Evolutionary conservation across 2,888 invertebrate genomes (phyloP), one percentile per base, ranked within the genome.

Genomic region (Smittia aterrima): DNA sequence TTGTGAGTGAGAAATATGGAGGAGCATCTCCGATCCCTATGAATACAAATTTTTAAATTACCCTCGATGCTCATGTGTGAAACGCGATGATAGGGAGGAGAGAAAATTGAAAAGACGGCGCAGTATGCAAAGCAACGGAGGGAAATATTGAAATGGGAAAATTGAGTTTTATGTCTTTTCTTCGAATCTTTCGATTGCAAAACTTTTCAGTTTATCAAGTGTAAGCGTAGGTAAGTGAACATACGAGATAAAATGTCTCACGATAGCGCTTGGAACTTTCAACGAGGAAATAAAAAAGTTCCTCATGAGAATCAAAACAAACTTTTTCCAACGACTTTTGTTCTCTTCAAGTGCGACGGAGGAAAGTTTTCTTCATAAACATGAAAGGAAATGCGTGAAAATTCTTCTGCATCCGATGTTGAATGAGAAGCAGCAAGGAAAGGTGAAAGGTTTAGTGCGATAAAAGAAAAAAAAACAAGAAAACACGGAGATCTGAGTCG

Each of bases 41-140:
- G 70, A 70, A 70, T 70, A 70, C 70, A 70, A 70, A 70, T 70
- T 70, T 70, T 70, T 54, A 70, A 54, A 70, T 70, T 70, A 70
- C 32, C n/a, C 41, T 32, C 18, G 18, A 70, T 20, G 53, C 70
- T 7, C 67, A 64, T 25, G n/a, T 64, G 54, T 70, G 18, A 9
- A 70, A 70, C 6, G 27, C 11, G 22, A 22, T 22, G 13, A 62
- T 22, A 13, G 13, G 22, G 16, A 32, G 3, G 25, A 16, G 25
- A 27, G 16, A 13, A 27, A 24, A 62, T 22, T 13, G 58, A 20
- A 1, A 22, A 22, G 22, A 62, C 18, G 16, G 18, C 7, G 18
- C n/a, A 20, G 58, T 62, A 62, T 62, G 58, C 58, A 22, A 62
- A 62, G 24, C 22, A 62, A 22, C 13, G 24, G 20, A 11, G 27